These are phyloP conservation scores for Notodonta dromedarius DNA, from an alignment of 2,888 invertebrate species.

Conservation along the genomic window DNA sequence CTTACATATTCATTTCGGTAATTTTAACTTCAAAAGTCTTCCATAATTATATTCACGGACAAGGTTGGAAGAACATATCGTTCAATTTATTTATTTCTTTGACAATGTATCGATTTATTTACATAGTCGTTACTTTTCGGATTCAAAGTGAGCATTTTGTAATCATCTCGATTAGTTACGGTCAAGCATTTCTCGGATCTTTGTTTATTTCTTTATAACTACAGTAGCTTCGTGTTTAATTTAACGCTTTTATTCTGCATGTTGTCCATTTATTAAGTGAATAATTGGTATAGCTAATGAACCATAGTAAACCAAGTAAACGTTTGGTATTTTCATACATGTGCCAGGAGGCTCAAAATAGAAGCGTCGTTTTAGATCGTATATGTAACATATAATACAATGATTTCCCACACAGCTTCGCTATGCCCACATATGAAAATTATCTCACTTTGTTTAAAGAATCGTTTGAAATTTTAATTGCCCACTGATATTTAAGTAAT, in stretches of 20 bases:
- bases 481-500: too few relatives aligned
- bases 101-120: too few relatives aligned
- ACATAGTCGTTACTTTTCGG: too few relatives aligned
- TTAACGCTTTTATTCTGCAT: slow-evolving; percentile 15
- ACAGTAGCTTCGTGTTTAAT: slow-evolving; percentile 17
- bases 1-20: too few relatives aligned
- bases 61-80: too few relatives aligned
- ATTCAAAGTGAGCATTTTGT: slow-evolving; percentile 25
- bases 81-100: too few relatives aligned
- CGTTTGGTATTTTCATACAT: neutral
- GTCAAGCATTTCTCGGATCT: slow-evolving; percentile 28
- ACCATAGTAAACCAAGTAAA: neutral
- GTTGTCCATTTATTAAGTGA: slow-evolving; percentile 6
- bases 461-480: neutral
- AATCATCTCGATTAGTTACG: slow-evolving; percentile 35
- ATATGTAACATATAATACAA: too few relatives aligned
- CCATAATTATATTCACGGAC: too few relatives aligned
- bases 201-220: slow-evolving; percentile 21
- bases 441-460: neutral
- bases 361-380: too few relatives aligned
- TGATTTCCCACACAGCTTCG: neutral
- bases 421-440: neutral
- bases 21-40: too few relatives aligned
- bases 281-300: neutral
- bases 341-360: neutral